phyloP scores from a whole-genome alignment of 53 echinoderm and acorn worm genomes.

The Hippasteria phrygiana region DNA sequence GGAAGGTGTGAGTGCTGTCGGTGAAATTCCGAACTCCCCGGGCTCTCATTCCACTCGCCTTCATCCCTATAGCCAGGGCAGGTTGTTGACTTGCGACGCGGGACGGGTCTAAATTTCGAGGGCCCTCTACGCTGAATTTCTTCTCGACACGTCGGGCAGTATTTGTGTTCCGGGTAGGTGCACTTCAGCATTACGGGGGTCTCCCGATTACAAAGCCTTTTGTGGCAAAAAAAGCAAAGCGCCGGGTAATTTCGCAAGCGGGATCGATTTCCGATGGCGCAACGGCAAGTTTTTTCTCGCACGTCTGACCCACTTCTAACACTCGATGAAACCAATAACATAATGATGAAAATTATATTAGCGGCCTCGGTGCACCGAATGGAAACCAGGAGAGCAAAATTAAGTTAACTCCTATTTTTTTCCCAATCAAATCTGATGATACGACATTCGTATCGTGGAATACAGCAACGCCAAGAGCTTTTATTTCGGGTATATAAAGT shows the following conservation, averaged over 20 bases:
- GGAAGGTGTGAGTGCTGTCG: constrained; percentile 11
- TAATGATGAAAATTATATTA: constrained; percentile 27
- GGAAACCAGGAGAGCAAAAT: constrained; percentile 5
- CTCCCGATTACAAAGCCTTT: too few relatives aligned
- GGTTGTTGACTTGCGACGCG: not conserved
- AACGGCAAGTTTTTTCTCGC: not conserved
- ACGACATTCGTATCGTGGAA: too few relatives aligned
- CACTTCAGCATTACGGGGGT: not conserved
- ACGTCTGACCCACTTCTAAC: constrained; percentile 48
- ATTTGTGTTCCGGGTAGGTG: constrained; percentile 1
- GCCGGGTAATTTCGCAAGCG: constrained; percentile 34
- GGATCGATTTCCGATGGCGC: constrained; percentile 35
- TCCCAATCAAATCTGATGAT: not conserved
- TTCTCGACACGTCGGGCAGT: not conserved
- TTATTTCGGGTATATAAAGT: not conserved
- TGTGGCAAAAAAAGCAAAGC: too few relatives aligned
- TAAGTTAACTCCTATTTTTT: constrained; percentile 37
- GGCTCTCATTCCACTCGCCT: not conserved
- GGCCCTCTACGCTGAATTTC: too few relatives aligned
- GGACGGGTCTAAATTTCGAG: not conserved
- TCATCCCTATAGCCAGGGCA: not conserved
- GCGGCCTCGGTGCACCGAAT: not conserved
- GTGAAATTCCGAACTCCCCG: not conserved
- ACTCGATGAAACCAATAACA: constrained; percentile 23
- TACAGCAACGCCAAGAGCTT: too few relatives aligned